Conservation (phyloP, 2,888 invertebrate species). For the Plagodis dolabraria region DNA sequence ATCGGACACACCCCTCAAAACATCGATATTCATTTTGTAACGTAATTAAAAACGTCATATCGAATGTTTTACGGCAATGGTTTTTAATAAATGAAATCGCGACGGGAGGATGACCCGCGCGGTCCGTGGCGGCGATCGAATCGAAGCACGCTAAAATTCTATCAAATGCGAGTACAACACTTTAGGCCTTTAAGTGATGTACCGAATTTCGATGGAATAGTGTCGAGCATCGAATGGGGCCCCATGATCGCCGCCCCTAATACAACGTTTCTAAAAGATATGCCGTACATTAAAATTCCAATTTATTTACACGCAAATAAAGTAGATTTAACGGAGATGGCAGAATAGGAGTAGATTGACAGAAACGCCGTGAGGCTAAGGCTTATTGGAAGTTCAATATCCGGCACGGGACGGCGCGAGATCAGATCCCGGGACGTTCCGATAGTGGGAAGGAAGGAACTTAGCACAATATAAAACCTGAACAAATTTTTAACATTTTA, state of each 20-base stretch:
- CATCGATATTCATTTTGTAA: constrained; percentile 59
- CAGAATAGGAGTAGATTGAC: constrained; percentile 9
- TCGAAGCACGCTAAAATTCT: constrained; percentile 69
- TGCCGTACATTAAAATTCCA: constrained; percentile 61
- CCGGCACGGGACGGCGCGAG: constrained; percentile 62
- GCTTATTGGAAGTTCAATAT: constrained; percentile 57
- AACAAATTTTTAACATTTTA: constrained; percentile 78
- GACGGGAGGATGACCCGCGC: constrained; percentile 67
- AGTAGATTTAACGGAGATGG: constrained; percentile 18
- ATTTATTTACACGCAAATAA: constrained; percentile 30
- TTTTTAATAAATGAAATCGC: constrained; percentile 48
- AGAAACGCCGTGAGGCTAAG: constrained; percentile 6
- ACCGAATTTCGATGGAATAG: constrained; percentile 69
- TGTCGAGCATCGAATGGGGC: constrained; percentile 72
- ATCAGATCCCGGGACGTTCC: constrained; percentile 65
- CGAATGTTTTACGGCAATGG: constrained; percentile 61
- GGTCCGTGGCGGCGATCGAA: constrained; percentile 73
- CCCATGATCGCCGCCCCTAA: constrained; percentile 75
- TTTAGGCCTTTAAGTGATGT: constrained; percentile 82
- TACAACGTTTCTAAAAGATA: constrained; percentile 53
- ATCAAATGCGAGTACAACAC: constrained; percentile 72
- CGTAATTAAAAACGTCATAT: constrained; percentile 66
- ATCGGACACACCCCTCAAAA: constrained; percentile 72
- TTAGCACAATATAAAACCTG: constrained; percentile 74
- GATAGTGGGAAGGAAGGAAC: constrained; percentile 64